phyloP scores from a whole-genome alignment of 2,113 vertebrate species.

The Lycaon pictus region DNA sequence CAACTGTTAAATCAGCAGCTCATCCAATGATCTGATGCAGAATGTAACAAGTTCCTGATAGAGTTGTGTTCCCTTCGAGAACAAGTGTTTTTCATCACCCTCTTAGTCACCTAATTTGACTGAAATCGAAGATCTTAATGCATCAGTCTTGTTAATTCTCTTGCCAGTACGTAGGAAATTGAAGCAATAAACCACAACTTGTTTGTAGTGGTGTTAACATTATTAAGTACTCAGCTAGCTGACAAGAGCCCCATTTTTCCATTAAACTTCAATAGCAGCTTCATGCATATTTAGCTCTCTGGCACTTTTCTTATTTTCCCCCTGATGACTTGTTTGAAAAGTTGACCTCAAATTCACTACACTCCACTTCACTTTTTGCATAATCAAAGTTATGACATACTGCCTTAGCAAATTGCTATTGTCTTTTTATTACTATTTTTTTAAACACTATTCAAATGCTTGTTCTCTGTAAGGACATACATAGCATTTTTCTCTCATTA shows the following conservation, averaged over 20 bases:
- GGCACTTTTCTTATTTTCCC: constrained; percentile 77
- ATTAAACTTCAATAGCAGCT: constrained; percentile 86
- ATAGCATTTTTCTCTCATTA: constrained; percentile 40
- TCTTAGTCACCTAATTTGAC: constrained; percentile 89
- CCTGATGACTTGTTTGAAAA: constrained; percentile 74
- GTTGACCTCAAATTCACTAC: constrained; percentile 81
- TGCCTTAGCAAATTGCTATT: constrained; percentile 75
- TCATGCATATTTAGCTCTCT: constrained; percentile 82
- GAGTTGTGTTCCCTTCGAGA: constrained; percentile 84
- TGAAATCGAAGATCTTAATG: constrained; percentile 88
- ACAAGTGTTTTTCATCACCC: constrained; percentile 85
- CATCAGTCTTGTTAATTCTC: constrained; percentile 89
- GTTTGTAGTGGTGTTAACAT: constrained; percentile 88
- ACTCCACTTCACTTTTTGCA: constrained; percentile 69
- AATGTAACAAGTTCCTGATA: constrained; percentile 85
- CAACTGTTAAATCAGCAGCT: constrained; percentile 86
- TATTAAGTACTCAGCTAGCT: constrained; percentile 85
- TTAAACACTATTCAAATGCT: constrained; percentile 65
- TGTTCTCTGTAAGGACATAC: constrained; percentile 36
- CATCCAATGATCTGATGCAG: constrained; percentile 83
- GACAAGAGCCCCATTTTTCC: constrained; percentile 84
- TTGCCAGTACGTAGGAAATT: constrained; percentile 88
- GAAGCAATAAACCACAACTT: constrained; percentile 90
- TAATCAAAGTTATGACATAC: constrained; percentile 44
- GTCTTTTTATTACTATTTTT: constrained; percentile 72